Evolutionary conservation across 2,797 vertebrate genomes (phyloP).

Genomic region (Poliocrania exsul): DNA sequence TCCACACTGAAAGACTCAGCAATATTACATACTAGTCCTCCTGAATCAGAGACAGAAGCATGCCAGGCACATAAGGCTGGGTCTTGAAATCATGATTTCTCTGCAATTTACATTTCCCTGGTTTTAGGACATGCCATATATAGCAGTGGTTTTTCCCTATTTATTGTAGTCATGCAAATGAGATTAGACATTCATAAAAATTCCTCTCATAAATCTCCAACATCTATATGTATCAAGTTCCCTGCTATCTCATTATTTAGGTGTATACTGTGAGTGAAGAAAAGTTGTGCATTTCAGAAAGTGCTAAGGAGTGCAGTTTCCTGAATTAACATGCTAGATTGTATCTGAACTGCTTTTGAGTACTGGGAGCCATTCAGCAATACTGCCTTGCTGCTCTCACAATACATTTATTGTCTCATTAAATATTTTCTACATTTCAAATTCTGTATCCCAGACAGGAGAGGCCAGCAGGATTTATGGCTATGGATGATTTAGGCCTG

Average conservation of each 20-base stretch:
- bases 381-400: background rate
- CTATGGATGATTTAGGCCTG: background rate
- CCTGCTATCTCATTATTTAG: background rate
- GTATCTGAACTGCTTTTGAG: background rate
- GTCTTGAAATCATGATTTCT: background rate
- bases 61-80: background rate
- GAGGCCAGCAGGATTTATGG: background rate
- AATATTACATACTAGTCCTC: background rate
- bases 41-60: background rate
- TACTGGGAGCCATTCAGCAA: background rate
- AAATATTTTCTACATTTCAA: background rate
- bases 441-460: background rate
- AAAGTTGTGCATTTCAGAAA: background rate
- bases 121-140: background rate
- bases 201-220: background rate
- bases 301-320: background rate
- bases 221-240: background rate
- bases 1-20: background rate
- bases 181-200: background rate
- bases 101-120: background rate
- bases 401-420: background rate
- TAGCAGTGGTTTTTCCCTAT: background rate
- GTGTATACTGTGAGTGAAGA: background rate
- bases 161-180: background rate
- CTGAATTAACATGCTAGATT: background rate